Evolutionary conservation across 1,140 invertebrate genomes (phyloP), one percentile per base, ranked within the genome.

Genomic region (Sweltsa coloradensis): DNA sequence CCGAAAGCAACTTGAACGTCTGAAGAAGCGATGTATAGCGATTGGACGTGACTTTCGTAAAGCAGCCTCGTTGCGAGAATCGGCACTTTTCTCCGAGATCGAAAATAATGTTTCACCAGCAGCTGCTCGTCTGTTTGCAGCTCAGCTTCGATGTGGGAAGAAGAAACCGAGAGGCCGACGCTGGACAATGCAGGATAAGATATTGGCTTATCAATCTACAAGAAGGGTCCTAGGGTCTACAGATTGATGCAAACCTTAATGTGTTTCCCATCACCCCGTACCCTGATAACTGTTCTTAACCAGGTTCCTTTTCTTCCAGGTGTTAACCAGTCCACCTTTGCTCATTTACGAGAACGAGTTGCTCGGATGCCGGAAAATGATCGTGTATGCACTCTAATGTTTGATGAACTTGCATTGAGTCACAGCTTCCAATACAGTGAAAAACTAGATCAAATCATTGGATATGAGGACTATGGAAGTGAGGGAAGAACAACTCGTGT

Each of bases 391-490:
- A 23, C 24, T 5, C 41, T 42, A 4, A 42, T 42, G 41, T 4
- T 42, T 4, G 41, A 42, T 42, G 41, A 42, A n/a, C 21, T 42
- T 18, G 18, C 41, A 4, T 4, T 42, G 3, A n/a, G 25, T 7
- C 41, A 18, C 9, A n/a, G 25, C 25, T 42, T 29, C 19, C 9
- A 21, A 7, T 42, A 42, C n/a, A 18, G 6, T 7, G 14, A n/a
- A 18, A 18, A 23, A 18, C 3, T 7, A 21, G 41, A 42, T 24
- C 25, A 4, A 6, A 42, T 42, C 24, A 5, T 14, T 3, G 41
- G 41, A 16, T 42, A 31, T 42, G 41, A 42, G 25, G 41, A 42
- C 24, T 24, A 21, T 29, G 41, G 14, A 7, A 18, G 25, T 42
- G 14, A 21, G 23, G 23, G 23, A 7, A 42, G 14, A 24, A 42